These are phyloP conservation scores for Syngnathoides biaculeatus DNA, from an alignment of 2,113 vertebrate genomes.

Conservation along the genomic window DNA sequence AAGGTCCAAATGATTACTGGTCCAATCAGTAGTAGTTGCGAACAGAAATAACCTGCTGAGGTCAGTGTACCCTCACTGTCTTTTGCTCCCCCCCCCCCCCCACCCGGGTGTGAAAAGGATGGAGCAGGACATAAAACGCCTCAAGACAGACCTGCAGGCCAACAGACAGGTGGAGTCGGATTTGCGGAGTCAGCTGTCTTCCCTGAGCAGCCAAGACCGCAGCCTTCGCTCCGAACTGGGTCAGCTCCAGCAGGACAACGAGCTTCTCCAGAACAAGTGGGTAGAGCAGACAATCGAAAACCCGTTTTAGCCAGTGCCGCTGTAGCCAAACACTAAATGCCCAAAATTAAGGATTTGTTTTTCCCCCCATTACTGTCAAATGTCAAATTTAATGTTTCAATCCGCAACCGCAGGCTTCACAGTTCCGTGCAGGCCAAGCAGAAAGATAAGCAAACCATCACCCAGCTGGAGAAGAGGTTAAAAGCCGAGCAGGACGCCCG, in stretches of 20 bases:
- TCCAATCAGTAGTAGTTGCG: too few species aligned
- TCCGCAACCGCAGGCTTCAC: slow-evolving; percentile 80
- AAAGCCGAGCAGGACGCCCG: slow-evolving; percentile 96
- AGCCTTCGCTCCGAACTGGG: slow-evolving; percentile 87
- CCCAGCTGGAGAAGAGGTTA: slow-evolving; percentile 94
- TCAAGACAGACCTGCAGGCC: slow-evolving; percentile 96
- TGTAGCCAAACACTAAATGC: too few species aligned
- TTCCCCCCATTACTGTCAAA: neutral
- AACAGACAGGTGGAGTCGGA: slow-evolving; percentile 96
- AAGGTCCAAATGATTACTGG: too few species aligned
- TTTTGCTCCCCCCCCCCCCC: too few species aligned
- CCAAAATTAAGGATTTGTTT: too few species aligned
- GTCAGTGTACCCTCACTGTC: neutral
- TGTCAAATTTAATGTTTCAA: neutral
- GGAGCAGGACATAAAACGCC: slow-evolving; percentile 97
- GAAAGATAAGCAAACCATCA: slow-evolving; percentile 96
- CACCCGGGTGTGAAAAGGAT: slow-evolving; percentile 69
- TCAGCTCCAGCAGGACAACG: slow-evolving; percentile 93
- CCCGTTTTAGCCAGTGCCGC: neutral
- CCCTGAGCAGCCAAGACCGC: slow-evolving; percentile 86
- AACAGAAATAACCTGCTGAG: neutral
- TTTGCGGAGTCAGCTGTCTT: slow-evolving; percentile 91
- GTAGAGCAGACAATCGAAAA: neutral
- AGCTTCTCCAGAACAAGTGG: slow-evolving; percentile 96
- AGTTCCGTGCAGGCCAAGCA: slow-evolving; percentile 95